Percentiles rank a stretch among this genome's conserved stretches.
phyloP scores from a whole-genome alignment of 1,140 invertebrate species.

The Aethina tumida region DNA sequence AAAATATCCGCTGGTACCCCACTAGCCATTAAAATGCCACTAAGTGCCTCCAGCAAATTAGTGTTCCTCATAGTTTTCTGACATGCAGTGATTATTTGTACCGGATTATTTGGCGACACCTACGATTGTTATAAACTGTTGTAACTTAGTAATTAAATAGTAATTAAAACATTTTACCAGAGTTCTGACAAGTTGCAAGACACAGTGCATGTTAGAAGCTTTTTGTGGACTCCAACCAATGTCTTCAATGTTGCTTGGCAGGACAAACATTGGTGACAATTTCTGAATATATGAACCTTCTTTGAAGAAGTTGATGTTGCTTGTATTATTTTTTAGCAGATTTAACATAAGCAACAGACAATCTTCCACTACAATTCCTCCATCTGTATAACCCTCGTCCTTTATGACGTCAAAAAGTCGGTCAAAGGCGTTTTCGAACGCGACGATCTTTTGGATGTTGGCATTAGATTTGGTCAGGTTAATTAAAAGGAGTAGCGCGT shows the following conservation, averaged over 20 bases:
- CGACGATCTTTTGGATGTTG: slow-evolving; percentile 99
- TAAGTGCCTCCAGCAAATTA: slow-evolving; percentile 72
- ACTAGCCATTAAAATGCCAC: slow-evolving; percentile 85
- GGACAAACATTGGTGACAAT: slow-evolving; percentile 76
- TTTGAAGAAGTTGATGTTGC: slow-evolving; percentile 98
- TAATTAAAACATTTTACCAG: no score
- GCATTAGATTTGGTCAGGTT: slow-evolving; percentile 92
- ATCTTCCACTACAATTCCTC: slow-evolving; percentile 97
- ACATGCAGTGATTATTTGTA: slow-evolving; percentile 58
- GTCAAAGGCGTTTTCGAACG: slow-evolving; percentile 98
- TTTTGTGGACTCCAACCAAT: slow-evolving; percentile 89
- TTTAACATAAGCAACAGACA: slow-evolving; percentile 92
- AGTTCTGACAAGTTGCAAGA: slow-evolving; percentile 81
- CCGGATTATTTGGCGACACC: slow-evolving; percentile 33
- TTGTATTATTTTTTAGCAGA: slow-evolving; percentile 88
- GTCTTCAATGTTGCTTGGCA: slow-evolving; percentile 60
- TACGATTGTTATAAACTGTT: no score
- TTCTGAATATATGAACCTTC: slow-evolving; percentile 92
- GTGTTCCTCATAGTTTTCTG: slow-evolving; percentile 82
- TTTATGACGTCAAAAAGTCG: slow-evolving; percentile 86
- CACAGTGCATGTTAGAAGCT: slow-evolving; percentile 86
- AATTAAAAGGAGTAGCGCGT: slow-evolving; percentile 85
- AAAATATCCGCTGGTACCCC: slow-evolving; percentile 95
- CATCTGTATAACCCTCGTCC: slow-evolving; percentile 88
- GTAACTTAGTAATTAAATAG: no score